phyloP scores from a whole-genome alignment of 2,888 invertebrate genomes.

The Patella caerulea region DNA sequence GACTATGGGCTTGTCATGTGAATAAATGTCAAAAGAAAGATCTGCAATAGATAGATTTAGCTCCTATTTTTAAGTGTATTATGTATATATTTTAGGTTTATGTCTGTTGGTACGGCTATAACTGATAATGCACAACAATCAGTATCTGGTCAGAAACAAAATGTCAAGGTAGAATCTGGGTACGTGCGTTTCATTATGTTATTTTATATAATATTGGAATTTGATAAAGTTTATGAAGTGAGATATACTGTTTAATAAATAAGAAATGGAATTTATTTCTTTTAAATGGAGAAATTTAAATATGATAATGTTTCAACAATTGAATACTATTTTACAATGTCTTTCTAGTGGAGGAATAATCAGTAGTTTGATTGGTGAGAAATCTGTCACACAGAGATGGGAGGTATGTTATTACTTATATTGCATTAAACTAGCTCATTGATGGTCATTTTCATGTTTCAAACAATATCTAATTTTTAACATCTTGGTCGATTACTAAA shows the following conservation, averaged over 20 bases:
- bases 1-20: too few relatives aligned
- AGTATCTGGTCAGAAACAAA: constrained; percentile 94
- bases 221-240: too few relatives aligned
- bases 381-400: constrained; percentile 98
- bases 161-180: constrained; percentile 95
- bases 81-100: constrained; percentile 76
- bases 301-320: neutral
- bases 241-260: too few relatives aligned
- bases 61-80: too few relatives aligned
- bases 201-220: neutral
- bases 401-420: constrained; percentile 69
- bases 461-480: too few relatives aligned
- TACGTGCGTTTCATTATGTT: constrained; percentile 36
- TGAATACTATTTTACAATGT: neutral
- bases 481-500: too few relatives aligned
- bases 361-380: constrained; percentile 95
- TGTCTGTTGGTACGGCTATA: constrained; percentile 92
- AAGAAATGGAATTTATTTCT: too few relatives aligned
- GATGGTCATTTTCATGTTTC: too few relatives aligned
- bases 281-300: too few relatives aligned
- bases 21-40: too few relatives aligned
- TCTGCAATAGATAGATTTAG: too few relatives aligned
- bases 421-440: neutral
- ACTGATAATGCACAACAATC: constrained; percentile 96
- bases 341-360: constrained; percentile 80